phyloP scores from a whole-genome alignment of 2,888 invertebrate species.

The Pogonocherus hispidulus region DNA sequence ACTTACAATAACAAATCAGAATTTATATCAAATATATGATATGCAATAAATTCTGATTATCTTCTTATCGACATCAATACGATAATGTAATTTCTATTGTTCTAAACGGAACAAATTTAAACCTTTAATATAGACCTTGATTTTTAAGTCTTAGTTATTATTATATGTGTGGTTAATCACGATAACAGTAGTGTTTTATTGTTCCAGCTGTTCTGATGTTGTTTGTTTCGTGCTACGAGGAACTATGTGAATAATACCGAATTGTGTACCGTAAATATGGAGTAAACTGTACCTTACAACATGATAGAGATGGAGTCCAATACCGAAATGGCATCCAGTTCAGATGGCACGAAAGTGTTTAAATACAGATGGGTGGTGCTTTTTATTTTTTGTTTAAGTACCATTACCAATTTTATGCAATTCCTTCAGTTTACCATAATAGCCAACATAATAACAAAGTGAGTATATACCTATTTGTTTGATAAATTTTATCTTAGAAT shows the following conservation, averaged over 20 bases:
- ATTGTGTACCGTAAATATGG: too few relatives aligned
- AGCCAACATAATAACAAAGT: constrained; percentile 79
- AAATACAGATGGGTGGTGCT: constrained; percentile 83
- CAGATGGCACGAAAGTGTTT: constrained; percentile 44
- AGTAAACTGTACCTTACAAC: too few relatives aligned
- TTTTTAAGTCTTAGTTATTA: not conserved
- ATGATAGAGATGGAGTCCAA: not conserved
- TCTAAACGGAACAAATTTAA: not conserved
- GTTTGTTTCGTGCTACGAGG: too few relatives aligned
- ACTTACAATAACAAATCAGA: too few relatives aligned
- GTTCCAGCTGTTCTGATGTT: not conserved
- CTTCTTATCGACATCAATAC: too few relatives aligned
- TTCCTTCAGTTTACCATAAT: constrained; percentile 97
- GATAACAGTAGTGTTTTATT: not conserved
- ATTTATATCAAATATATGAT: too few relatives aligned
- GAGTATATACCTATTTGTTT: constrained; percentile 43
- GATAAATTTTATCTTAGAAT: not conserved
- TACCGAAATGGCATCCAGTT: not conserved
- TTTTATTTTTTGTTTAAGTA: constrained; percentile 86
- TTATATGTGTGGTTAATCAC: not conserved
- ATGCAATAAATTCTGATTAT: too few relatives aligned
- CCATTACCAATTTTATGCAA: constrained; percentile 91
- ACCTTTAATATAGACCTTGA: not conserved
- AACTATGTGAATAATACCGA: too few relatives aligned
- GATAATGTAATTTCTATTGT: too few relatives aligned